These are phyloP conservation scores for Nycticryphes semicollaris DNA, from an alignment of 2,113 vertebrate genomes.

Conservation along the genomic window DNA sequence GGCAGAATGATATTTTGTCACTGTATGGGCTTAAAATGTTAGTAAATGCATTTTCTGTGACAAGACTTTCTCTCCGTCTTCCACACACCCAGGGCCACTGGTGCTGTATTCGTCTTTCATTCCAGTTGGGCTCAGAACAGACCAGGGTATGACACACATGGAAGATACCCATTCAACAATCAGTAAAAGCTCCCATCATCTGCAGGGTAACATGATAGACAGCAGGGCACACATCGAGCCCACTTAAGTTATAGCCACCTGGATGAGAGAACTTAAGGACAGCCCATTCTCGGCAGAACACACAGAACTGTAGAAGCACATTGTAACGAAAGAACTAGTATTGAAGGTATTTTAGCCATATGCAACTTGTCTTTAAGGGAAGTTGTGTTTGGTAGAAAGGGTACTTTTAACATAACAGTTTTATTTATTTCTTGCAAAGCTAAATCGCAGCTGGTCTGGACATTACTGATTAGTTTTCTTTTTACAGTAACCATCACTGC, in stretches of 20 bases:
- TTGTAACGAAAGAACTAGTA: not conserved
- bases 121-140: not conserved
- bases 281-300: not conserved
- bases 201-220: not conserved
- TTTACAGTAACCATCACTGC: not conserved
- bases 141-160: not conserved
- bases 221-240: not conserved
- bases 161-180: not conserved
- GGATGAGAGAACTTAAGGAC: not conserved
- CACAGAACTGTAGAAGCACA: fast-evolving
- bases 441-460: not conserved
- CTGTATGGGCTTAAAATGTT: not conserved
- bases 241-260: not conserved
- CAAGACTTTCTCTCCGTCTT: not conserved
- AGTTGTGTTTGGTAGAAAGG: not conserved
- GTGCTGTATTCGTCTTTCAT: not conserved
- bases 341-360: not conserved
- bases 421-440: not conserved
- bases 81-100: not conserved
- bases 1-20: not conserved
- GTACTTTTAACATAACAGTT: not conserved
- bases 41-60: not conserved
- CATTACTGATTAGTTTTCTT: not conserved
- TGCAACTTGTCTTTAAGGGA: not conserved
- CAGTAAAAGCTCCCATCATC: not conserved